Percentiles rank a stretch among this genome's conserved stretches.
These are phyloP conservation scores for Heliconius charithonia DNA, from an alignment of 2,888 invertebrate species.

Conservation along the genomic window DNA sequence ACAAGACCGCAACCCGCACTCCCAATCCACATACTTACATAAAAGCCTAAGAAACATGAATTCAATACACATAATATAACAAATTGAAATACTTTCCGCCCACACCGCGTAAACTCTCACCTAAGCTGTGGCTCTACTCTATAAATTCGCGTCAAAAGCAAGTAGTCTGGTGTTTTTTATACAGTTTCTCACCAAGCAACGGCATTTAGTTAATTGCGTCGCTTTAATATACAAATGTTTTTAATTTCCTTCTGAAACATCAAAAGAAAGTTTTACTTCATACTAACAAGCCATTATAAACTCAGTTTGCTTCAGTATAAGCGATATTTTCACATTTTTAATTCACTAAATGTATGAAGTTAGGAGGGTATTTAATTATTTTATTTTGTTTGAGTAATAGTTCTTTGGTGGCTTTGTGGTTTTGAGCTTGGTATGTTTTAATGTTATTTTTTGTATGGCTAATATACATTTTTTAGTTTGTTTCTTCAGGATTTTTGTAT, in stretches of 20 bases:
- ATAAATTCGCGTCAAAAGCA: constrained; percentile 41
- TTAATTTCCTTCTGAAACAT: constrained; percentile 67
- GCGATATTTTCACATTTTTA: constrained; percentile 14
- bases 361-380: constrained; percentile 10
- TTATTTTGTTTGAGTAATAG: constrained; percentile 17
- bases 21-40: not conserved
- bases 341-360: constrained; percentile 7
- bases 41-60: not conserved
- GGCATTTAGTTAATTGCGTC: constrained; percentile 51
- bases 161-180: constrained; percentile 49
- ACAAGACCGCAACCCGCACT: not conserved
- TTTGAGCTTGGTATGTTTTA: not conserved
- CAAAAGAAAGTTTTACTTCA: constrained; percentile 54
- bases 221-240: constrained; percentile 66
- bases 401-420: constrained; percentile 26
- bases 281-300: constrained; percentile 34
- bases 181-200: constrained; percentile 47
- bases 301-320: constrained; percentile 27
- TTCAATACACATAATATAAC: not conserved
- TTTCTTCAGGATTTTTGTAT: not conserved
- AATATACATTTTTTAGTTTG: not conserved
- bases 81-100: not conserved
- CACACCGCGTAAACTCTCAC: not conserved
- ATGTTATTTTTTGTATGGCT: not conserved
- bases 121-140: not conserved